phyloP scores from a whole-genome alignment of 2,888 invertebrate genomes.

The Orchesella flavescens region DNA sequence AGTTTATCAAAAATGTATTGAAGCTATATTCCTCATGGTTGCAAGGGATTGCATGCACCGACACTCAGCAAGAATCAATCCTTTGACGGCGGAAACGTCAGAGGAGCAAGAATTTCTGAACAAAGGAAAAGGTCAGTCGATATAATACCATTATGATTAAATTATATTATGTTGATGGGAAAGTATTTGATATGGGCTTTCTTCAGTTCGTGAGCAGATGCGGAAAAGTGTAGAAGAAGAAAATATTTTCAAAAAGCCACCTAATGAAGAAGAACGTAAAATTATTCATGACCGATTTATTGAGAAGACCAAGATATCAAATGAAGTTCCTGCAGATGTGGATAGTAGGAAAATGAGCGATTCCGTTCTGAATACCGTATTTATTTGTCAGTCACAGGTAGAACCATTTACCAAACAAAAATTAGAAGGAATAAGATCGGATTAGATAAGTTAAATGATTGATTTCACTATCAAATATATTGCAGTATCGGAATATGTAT shows the following conservation, averaged over 20 bases:
- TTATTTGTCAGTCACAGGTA: slow-evolving; percentile 79
- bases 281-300: slow-evolving; percentile 82
- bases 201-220: slow-evolving; percentile 36
- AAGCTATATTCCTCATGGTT: slow-evolving; percentile 83
- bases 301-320: slow-evolving; percentile 75
- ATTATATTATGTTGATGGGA: too few species aligned
- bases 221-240: slow-evolving; percentile 34
- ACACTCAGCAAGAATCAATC: slow-evolving; percentile 78
- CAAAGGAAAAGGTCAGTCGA: slow-evolving; percentile 77
- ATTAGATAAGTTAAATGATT: not conserved
- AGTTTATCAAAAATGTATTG: slow-evolving; percentile 77
- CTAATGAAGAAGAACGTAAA: slow-evolving; percentile 80
- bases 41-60: slow-evolving; percentile 81
- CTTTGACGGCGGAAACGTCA: slow-evolving; percentile 77
- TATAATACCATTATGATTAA: not conserved
- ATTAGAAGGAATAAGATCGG: not conserved
- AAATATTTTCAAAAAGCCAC: slow-evolving; percentile 80
- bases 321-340: not conserved
- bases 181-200: too few species aligned
- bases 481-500: slow-evolving; percentile 82
- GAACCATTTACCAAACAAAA: too few species aligned
- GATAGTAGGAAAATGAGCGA: slow-evolving; percentile 45
- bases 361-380: slow-evolving; percentile 61
- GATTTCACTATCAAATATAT: too few species aligned
- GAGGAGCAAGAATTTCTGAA: slow-evolving; percentile 79